Percentiles rank a stretch among this genome's conserved stretches.
Conservation (phyloP, 2,113 vertebrate genomes). For the Piprites chloris region DNA sequence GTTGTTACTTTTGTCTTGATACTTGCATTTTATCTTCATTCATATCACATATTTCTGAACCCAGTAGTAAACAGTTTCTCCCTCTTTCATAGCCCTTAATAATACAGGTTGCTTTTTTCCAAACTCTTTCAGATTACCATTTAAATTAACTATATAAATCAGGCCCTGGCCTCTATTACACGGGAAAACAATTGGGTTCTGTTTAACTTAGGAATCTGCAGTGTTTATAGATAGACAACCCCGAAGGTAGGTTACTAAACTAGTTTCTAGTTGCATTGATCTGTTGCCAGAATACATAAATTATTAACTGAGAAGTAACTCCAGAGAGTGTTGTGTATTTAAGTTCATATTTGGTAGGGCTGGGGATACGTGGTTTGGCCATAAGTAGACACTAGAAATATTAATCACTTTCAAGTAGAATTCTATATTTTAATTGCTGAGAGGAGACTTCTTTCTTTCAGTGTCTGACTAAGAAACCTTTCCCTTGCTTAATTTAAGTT, state of each 20-base stretch:
- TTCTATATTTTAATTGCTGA: constrained; percentile 58
- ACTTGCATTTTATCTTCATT: constrained; percentile 28
- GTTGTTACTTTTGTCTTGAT: constrained; percentile 20
- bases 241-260: constrained; percentile 63
- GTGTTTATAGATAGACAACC: constrained; percentile 70
- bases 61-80: constrained; percentile 44
- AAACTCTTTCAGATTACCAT: constrained; percentile 48
- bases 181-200: constrained; percentile 60
- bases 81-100: constrained; percentile 45
- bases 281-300: constrained; percentile 67
- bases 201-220: constrained; percentile 68
- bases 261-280: constrained; percentile 68
- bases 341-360: constrained; percentile 60
- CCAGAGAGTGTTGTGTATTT: constrained; percentile 53
- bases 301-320: constrained; percentile 67
- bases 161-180: constrained; percentile 48
- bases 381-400: constrained; percentile 27
- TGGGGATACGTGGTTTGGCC: constrained; percentile 1
- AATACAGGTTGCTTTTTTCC: constrained; percentile 12
- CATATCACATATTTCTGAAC: constrained; percentile 37
- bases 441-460: constrained; percentile 36
- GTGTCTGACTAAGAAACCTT: not conserved
- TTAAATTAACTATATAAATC: constrained; percentile 68
- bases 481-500: constrained; percentile 23
- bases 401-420: constrained; percentile 60